These are phyloP conservation scores for Argentina silus DNA, from an alignment of 2,797 vertebrate genomes.

Conservation along the genomic window DNA sequence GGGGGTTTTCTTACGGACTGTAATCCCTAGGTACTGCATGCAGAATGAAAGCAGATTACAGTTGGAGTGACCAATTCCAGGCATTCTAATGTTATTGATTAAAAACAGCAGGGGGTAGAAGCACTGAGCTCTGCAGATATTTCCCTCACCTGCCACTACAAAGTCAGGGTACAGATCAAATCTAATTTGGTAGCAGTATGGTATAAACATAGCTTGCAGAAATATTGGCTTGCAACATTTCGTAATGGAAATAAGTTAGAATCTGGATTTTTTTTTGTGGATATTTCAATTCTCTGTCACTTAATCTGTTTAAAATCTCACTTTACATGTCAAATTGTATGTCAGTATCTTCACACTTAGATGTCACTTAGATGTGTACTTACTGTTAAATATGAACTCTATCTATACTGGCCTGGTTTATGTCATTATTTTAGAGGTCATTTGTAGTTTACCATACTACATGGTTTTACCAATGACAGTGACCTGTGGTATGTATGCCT, in stretches of 20 bases:
- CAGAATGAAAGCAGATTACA: conserved; percentile 53
- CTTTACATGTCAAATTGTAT: background rate
- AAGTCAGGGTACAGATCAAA: conserved; percentile 57
- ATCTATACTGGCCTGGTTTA: background rate
- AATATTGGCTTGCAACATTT: conserved; percentile 38
- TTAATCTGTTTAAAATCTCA: background rate
- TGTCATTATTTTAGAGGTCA: background rate
- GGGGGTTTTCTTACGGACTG: conserved; percentile 61
- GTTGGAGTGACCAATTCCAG: conserved; percentile 55
- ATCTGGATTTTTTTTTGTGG: background rate
- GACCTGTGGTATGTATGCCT: too few relatives aligned
- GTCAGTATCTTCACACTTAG: background rate
- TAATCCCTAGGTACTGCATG: conserved; percentile 64
- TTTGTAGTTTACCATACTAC: background rate
- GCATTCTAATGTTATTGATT: conserved; percentile 81
- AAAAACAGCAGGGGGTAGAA: conserved; percentile 79
- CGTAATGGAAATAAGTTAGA: background rate
- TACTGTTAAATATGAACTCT: background rate
- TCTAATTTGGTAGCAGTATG: conserved; percentile 41
- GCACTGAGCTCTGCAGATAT: conserved; percentile 75
- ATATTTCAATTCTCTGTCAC: background rate
- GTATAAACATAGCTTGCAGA: conserved; percentile 33
- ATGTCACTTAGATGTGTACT: too few relatives aligned
- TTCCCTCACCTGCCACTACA: conserved; percentile 77
- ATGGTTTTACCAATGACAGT: background rate